A percentile compares a stretch with the other conserved stretches of the same genome.
Evolutionary conservation across 1,140 invertebrate genomes (phyloP).

Genomic region (Sitodiplosis mosellana): DNA sequence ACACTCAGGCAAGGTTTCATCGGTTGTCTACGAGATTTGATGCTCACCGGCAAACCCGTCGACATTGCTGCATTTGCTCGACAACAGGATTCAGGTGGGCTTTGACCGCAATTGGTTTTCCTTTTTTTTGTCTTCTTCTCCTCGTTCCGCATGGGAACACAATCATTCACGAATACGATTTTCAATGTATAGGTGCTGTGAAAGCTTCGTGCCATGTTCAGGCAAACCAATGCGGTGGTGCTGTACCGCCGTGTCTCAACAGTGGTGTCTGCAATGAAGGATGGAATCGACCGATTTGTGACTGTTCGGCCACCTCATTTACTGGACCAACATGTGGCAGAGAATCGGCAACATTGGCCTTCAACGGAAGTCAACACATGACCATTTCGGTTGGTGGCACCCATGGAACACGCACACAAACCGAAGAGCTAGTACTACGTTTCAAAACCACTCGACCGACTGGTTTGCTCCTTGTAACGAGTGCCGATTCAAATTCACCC

Average conservation of each 20-base stretch:
- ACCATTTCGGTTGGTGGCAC: constrained; percentile 48
- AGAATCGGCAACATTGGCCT: constrained; percentile 70
- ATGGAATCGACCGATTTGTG: constrained; percentile 92
- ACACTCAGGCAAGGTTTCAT: constrained; percentile 79
- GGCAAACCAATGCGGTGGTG: constrained; percentile 49
- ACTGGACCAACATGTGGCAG: constrained; percentile 83
- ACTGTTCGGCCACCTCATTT: constrained; percentile 78
- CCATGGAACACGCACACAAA: constrained; percentile 68
- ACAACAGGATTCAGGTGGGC: constrained; percentile 72
- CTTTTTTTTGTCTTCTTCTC: neutral
- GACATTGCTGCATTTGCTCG: constrained; percentile 78
- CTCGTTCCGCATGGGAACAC: too few species aligned
- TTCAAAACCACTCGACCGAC: constrained; percentile 66
- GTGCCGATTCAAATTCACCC: constrained; percentile 46
- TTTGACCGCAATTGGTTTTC: neutral
- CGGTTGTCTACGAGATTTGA: constrained; percentile 84
- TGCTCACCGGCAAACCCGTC: constrained; percentile 78
- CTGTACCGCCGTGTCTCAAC: constrained; percentile 73
- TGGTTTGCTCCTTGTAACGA: constrained; percentile 53
- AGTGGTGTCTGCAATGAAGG: constrained; percentile 78
- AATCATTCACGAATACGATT: too few species aligned
- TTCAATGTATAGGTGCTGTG: constrained; percentile 72
- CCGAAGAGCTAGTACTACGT: constrained; percentile 74
- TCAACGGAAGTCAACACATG: constrained; percentile 78
- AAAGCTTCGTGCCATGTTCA: constrained; percentile 68